phyloP scores from a whole-genome alignment of 2,888 invertebrate species.

The Corythucha ciliata region DNA sequence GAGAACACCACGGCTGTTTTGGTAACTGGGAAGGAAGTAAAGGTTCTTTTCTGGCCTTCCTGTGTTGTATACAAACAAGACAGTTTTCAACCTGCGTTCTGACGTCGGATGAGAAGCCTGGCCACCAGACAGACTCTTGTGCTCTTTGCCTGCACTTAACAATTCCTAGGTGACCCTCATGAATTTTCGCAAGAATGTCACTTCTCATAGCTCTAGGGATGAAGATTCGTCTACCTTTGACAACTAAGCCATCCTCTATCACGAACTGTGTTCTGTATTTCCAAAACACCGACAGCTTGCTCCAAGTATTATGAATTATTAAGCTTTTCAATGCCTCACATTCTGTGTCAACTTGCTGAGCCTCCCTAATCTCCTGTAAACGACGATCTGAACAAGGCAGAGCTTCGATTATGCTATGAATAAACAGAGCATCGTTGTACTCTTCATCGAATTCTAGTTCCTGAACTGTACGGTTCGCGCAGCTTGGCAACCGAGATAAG shows the following conservation, averaged over 20 bases:
- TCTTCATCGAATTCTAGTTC: neutral
- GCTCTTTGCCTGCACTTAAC: neutral
- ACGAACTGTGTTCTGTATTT: no score
- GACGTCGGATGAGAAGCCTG: neutral
- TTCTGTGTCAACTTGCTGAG: neutral
- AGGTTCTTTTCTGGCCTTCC: neutral
- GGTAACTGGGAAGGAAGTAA: no score
- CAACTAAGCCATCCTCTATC: neutral
- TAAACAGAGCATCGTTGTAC: neutral
- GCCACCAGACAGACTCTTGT: slow-evolving; percentile 7
- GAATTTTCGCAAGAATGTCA: neutral
- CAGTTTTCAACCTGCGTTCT: neutral
- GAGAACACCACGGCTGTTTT: neutral
- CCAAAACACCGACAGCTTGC: no score
- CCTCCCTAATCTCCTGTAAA: neutral
- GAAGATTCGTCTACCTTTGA: slow-evolving; percentile 1
- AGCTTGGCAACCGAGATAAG: no score
- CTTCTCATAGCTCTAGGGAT: neutral
- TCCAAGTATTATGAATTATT: no score
- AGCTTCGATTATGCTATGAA: neutral
- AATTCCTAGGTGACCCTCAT: neutral
- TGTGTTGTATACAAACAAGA: neutral
- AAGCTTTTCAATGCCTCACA: no score
- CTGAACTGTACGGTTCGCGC: neutral
- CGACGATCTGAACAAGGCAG: neutral